These are phyloP conservation scores for Acanthornis magna DNA, from an alignment of 2,797 vertebrate species.

Conservation along the genomic window DNA sequence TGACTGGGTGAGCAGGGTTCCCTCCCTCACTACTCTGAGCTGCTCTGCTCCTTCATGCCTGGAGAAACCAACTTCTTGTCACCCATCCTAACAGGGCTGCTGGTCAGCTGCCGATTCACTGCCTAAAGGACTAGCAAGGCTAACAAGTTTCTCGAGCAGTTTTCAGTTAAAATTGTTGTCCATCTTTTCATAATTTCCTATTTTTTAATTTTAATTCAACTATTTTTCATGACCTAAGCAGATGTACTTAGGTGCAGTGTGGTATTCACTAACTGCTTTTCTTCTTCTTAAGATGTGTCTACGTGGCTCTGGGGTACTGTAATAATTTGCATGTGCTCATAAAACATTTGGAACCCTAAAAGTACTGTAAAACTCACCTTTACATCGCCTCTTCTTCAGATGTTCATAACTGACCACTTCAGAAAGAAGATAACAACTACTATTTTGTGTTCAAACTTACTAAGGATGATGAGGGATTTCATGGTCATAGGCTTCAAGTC, in stretches of 20 bases:
- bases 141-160: neutral
- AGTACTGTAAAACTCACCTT: neutral
- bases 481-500: neutral
- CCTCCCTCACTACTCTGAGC: rapidly evolving
- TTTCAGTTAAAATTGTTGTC: conserved; percentile 24
- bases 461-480: neutral
- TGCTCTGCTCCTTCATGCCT: neutral
- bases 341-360: neutral
- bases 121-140: neutral
- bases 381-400: neutral
- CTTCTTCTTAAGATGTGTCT: neutral
- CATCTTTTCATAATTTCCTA: neutral
- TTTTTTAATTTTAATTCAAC: conserved; percentile 9
- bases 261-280: neutral
- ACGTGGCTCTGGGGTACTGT: neutral
- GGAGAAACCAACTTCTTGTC: neutral
- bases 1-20: neutral
- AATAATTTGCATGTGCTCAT: neutral
- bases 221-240: neutral
- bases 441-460: neutral
- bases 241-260: neutral
- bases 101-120: neutral
- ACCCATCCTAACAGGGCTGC: neutral
- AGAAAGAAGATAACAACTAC: neutral
- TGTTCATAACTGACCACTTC: neutral